Percentiles rank a stretch among this genome's conserved stretches.
Conservation (phyloP, 1,140 invertebrate species). For the Glossosoma conforme region DNA sequence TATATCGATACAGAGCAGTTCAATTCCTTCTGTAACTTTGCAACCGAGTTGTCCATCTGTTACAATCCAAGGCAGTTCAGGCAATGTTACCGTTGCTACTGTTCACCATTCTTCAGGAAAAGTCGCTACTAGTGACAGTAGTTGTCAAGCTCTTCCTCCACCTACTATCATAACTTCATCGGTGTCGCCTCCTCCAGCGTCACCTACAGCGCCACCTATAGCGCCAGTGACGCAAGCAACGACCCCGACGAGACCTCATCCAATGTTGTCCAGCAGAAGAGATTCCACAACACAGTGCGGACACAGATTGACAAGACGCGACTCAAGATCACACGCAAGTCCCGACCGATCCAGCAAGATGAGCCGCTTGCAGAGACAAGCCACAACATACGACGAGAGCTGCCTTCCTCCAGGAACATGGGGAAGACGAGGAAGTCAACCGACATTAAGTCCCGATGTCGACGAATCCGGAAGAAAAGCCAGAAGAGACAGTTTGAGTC, state of each 20-base stretch:
- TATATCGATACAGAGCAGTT: slow-evolving; percentile 38
- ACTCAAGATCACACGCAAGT: slow-evolving; percentile 62
- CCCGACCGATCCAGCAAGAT: slow-evolving; percentile 64
- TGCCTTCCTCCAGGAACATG: slow-evolving; percentile 64
- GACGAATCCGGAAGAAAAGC: slow-evolving; percentile 63
- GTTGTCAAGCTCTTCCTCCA: slow-evolving; percentile 61
- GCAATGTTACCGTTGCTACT: slow-evolving; percentile 24
- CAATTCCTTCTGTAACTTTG: slow-evolving; percentile 44
- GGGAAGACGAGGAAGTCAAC: slow-evolving; percentile 63
- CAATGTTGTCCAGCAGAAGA: slow-evolving; percentile 59
- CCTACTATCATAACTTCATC: slow-evolving; percentile 77
- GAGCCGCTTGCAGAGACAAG: slow-evolving; percentile 74
- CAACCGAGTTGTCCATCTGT: slow-evolving; percentile 46
- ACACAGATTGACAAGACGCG: slow-evolving; percentile 54
- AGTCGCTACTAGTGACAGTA: slow-evolving; percentile 41
- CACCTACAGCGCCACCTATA: slow-evolving; percentile 60
- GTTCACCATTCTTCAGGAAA: slow-evolving; percentile 25
- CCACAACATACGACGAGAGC: slow-evolving; percentile 83
- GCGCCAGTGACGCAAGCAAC: slow-evolving; percentile 46
- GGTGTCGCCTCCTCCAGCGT: slow-evolving; percentile 73
- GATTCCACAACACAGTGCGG: slow-evolving; percentile 82
- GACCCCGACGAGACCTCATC: slow-evolving; percentile 53
- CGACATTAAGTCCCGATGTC: slow-evolving; percentile 72
- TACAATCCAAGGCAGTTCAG: slow-evolving; percentile 34
- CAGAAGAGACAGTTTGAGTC: slow-evolving; percentile 77